Conservation (phyloP, 2,797 vertebrate species). For the Scolopax rusticola region DNA sequence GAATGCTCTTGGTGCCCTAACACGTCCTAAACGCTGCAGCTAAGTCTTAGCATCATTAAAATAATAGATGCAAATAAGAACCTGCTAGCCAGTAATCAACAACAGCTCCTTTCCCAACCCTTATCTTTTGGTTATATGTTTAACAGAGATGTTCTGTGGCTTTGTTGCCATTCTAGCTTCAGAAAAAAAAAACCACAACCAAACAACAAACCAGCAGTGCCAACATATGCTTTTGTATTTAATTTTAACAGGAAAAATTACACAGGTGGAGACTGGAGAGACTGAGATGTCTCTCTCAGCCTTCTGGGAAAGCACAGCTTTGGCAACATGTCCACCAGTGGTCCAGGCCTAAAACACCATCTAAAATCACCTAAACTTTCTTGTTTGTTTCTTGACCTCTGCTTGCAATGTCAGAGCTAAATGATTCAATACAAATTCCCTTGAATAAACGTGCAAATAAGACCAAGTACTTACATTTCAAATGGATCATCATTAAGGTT, state of each 20-base stretch:
- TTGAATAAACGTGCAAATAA: conserved; percentile 19
- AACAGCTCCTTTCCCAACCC: not conserved
- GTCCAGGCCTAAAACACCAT: not conserved
- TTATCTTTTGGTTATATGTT: not conserved
- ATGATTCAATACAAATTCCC: not conserved
- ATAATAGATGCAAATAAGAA: conserved; percentile 28
- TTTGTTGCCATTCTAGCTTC: not conserved
- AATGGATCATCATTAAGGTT: not conserved
- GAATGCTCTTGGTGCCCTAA: not conserved
- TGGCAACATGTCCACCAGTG: not conserved
- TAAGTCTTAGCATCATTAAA: not conserved
- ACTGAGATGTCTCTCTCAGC: not conserved
- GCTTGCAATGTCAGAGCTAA: not conserved
- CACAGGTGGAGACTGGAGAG: not conserved
- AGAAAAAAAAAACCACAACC: too few relatives aligned
- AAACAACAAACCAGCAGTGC: not conserved
- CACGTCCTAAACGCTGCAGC: not conserved
- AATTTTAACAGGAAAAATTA: not conserved
- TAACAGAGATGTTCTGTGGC: not conserved
- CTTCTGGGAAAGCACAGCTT: not conserved
- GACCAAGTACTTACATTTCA: conserved; percentile 42
- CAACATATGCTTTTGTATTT: not conserved
- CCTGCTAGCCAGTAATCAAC: not conserved
- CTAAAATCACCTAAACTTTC: not conserved
- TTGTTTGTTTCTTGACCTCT: not conserved